Conservation (phyloP, 2,113 vertebrate genomes). For the Myotis yumanensis region DNA sequence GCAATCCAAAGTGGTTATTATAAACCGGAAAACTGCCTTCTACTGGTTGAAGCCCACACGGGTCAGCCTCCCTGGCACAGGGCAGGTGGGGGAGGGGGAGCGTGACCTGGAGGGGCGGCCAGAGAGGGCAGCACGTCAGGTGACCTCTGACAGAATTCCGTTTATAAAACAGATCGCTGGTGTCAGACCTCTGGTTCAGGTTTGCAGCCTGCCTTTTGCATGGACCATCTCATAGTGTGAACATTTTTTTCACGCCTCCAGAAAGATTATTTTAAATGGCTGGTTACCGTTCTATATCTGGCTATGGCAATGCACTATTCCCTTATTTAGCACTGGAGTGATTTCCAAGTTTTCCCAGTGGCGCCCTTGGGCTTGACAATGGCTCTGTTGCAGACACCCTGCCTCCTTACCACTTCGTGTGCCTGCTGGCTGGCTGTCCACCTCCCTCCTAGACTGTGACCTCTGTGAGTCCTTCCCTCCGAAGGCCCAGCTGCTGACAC, state of each 20-base stretch:
- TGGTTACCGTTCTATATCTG: no score
- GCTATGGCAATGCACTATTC: accelerated
- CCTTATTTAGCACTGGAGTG: neutral
- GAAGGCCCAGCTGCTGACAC: neutral
- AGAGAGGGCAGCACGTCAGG: no score
- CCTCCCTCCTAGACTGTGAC: neutral
- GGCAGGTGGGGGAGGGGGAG: no score
- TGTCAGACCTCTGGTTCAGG: no score
- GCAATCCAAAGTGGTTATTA: neutral
- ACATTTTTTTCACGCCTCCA: neutral
- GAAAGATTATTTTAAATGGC: neutral
- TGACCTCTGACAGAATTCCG: no score
- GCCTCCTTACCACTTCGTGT: neutral
- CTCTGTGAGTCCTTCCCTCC: neutral
- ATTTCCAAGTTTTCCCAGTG: neutral
- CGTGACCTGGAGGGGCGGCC: no score
- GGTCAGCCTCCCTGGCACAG: no score
- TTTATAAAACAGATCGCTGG: no score
- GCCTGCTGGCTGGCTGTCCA: neutral
- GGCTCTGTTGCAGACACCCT: neutral
- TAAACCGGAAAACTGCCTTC: neutral
- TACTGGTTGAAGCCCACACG: neutral
- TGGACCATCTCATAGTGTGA: no score
- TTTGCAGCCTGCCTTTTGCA: no score
- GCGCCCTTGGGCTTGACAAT: neutral